Evolutionary conservation across 2,113 vertebrate genomes (phyloP).

Genomic region (Eulemur macaco): DNA sequence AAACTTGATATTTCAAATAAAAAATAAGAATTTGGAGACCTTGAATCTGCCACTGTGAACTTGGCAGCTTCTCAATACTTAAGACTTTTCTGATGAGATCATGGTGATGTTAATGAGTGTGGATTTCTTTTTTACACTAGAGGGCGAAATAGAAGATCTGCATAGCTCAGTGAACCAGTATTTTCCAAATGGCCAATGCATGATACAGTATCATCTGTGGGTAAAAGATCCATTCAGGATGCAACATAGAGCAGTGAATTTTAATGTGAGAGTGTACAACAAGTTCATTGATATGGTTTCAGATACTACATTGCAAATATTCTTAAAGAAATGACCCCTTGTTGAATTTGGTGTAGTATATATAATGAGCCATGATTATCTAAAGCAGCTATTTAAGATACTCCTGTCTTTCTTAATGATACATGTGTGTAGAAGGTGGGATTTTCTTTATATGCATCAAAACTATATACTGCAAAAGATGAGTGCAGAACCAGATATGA

Average conservation of each 20-base stretch:
- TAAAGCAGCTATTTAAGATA: background rate
- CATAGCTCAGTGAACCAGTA: background rate
- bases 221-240: background rate
- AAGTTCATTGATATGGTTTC: no score
- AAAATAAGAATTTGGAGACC: background rate
- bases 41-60: background rate
- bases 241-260: accelerated
- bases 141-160: background rate
- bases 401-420: background rate
- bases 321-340: accelerated
- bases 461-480: accelerated
- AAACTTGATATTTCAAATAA: background rate
- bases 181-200: background rate
- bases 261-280: accelerated
- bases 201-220: no score
- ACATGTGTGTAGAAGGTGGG: background rate
- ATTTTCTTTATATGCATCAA: accelerated
- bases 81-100: background rate
- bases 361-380: background rate
- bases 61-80: background rate
- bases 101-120: background rate
- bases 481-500: background rate
- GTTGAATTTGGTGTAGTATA: no score
- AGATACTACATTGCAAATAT: accelerated
- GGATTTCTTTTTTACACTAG: background rate